Evolutionary conservation across 2,888 invertebrate species (phyloP), one percentile per base, ranked within the genome.

Genomic region (Ennomos fuscantarius): DNA sequence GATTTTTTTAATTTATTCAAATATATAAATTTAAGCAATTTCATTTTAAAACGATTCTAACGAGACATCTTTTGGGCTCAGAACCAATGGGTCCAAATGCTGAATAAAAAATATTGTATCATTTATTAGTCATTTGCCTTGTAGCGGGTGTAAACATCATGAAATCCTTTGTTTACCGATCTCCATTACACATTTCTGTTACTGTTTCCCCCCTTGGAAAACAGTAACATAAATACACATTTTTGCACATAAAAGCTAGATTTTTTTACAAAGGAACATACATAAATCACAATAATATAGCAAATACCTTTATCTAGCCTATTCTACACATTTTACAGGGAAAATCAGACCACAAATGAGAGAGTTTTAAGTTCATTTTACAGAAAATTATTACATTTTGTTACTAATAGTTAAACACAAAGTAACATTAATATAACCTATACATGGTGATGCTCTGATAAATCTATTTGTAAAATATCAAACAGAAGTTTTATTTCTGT

Each of bases 341-440:
- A 64, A 66, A 59, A 69, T 64, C 48, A 68, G 62, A 63, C 48
- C 63, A 65, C 62, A 66, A 59, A 64, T 65, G 52, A 68, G 60
- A 68, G 59, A 66, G 48, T 57, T 62, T 53, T 40, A 53, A 37
- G 49, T 33, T 49, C 39, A 15, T 48, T 58, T 66, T 51, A 66
- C 58, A 62, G 60, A 62, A 71, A 66, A 67, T 66, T 66, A 63
- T 60, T 62, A 67, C 64, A 66, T 58, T 66, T 73, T 81, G 82
- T 86, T 83, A 86, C 77, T 76, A 79, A 76, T 68, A 74, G 76
- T 83, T 82, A 84, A 79, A 77, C 80, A 85, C 79, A 82, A 68
- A 53, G 57, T 64, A 64, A 68, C 46, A 70, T 50, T 65, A 63
- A 68, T 63, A 69, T 70, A n/a, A 40, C 64, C 70, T 68, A 64